Percentiles rank a stretch among this genome's conserved stretches.
Evolutionary conservation across 2,797 vertebrate species (phyloP).

Genomic region (Emys orbicularis): DNA sequence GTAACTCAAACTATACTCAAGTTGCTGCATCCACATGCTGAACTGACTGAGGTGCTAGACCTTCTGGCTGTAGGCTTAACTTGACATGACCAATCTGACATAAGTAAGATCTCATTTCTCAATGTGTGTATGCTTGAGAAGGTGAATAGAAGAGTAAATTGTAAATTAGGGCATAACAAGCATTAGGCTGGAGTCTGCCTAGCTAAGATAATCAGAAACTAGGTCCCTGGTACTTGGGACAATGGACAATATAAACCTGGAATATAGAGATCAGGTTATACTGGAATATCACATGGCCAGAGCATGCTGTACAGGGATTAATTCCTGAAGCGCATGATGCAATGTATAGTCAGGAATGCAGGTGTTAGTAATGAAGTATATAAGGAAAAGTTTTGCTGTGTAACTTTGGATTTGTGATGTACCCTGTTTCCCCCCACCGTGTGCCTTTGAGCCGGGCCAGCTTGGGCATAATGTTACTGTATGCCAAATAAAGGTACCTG

Average conservation of each 20-base stretch:
- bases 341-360: background rate
- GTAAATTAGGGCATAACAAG: background rate
- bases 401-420: background rate
- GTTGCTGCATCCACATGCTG: no score
- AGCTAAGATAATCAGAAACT: background rate
- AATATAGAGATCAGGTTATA: background rate
- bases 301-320: background rate
- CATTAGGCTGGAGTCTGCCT: background rate
- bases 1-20: no score
- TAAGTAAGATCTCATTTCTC: no score
- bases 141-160: no score
- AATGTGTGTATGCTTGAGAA: no score
- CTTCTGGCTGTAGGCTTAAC: no score
- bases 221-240: background rate
- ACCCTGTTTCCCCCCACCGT: background rate
- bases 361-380: background rate
- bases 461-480: background rate
- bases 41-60: no score
- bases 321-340: background rate
- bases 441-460: background rate
- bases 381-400: background rate
- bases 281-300: background rate
- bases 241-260: background rate
- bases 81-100: no score
- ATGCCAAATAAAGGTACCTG: background rate